These are phyloP conservation scores for Pegoplata infirma DNA, from an alignment of 2,888 invertebrate genomes.

Conservation along the genomic window DNA sequence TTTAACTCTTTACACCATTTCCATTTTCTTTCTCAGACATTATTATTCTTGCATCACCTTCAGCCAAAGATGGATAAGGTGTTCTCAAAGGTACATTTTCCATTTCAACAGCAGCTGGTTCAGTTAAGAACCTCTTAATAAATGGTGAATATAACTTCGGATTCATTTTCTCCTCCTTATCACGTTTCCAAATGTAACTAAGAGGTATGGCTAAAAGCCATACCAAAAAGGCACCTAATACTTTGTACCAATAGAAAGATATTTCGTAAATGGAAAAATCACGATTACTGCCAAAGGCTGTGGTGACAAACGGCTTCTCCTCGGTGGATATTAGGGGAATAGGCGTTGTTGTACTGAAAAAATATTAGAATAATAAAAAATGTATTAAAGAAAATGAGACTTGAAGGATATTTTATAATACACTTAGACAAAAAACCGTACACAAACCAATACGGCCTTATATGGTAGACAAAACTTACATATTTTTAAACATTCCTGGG, in stretches of 20 bases:
- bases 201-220: slow-evolving; percentile 80
- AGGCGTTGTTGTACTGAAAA: slow-evolving; percentile 14
- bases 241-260: slow-evolving; percentile 82
- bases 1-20: not conserved
- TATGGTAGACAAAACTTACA: slow-evolving; percentile 68
- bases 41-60: not conserved
- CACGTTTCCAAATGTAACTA: slow-evolving; percentile 79
- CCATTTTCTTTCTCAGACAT: not conserved
- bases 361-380: too few species aligned
- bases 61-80: not conserved
- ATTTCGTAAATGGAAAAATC: slow-evolving; percentile 79
- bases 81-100: slow-evolving; percentile 63
- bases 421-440: too few species aligned
- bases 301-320: slow-evolving; percentile 59
- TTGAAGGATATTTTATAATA: too few species aligned
- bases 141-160: slow-evolving; percentile 73
- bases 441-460: too few species aligned
- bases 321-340: slow-evolving; percentile 23
- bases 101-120: slow-evolving; percentile 38
- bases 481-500: slow-evolving; percentile 62
- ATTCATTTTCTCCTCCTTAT: slow-evolving; percentile 69
- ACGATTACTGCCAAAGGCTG: slow-evolving; percentile 68
- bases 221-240: slow-evolving; percentile 79
- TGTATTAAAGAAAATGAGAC: too few species aligned
- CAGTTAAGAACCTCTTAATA: slow-evolving; percentile 66